Percentiles rank a stretch among this genome's conserved stretches.
Evolutionary conservation across 2,113 vertebrate genomes (phyloP).

Genomic region (Esox niger): DNA sequence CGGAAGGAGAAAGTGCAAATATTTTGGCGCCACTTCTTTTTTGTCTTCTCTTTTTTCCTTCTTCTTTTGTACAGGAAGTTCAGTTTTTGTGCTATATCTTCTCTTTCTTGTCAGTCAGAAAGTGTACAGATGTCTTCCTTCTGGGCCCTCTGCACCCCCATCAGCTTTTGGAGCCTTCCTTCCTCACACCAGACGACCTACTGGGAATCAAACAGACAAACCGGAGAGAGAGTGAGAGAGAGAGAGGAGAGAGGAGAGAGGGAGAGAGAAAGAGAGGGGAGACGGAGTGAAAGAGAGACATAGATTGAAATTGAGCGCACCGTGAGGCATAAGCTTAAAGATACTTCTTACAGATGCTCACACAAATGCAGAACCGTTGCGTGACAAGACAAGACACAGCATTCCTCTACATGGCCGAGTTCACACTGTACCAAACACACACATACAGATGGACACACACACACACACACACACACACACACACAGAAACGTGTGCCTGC

Average conservation of each 20-base stretch:
- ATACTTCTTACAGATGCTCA: conserved; percentile 21
- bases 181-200: conserved; percentile 75
- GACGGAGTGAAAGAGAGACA: neutral
- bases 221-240: neutral
- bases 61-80: conserved; percentile 40
- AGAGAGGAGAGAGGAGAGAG: neutral
- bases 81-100: conserved; percentile 18
- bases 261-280: too few relatives aligned
- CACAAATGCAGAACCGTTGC: conserved; percentile 13
- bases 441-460: conserved; percentile 15
- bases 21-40: conserved; percentile 73
- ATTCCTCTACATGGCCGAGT: conserved; percentile 2
- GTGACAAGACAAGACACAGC: conserved; percentile 38
- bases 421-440: conserved; percentile 1
- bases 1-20: conserved; percentile 80
- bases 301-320: neutral
- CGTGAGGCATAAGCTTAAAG: conserved; percentile 21
- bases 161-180: conserved; percentile 64
- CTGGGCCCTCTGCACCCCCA: conserved; percentile 58
- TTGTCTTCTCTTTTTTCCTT: conserved; percentile 31
- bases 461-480: neutral
- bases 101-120: conserved; percentile 58
- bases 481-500: neutral
- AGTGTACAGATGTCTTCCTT: conserved; percentile 59
- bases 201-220: conserved; percentile 55